Percentiles rank a stretch among this genome's conserved stretches.
phyloP scores from a whole-genome alignment of 2,888 invertebrate genomes.

The Chironomus riparius region DNA sequence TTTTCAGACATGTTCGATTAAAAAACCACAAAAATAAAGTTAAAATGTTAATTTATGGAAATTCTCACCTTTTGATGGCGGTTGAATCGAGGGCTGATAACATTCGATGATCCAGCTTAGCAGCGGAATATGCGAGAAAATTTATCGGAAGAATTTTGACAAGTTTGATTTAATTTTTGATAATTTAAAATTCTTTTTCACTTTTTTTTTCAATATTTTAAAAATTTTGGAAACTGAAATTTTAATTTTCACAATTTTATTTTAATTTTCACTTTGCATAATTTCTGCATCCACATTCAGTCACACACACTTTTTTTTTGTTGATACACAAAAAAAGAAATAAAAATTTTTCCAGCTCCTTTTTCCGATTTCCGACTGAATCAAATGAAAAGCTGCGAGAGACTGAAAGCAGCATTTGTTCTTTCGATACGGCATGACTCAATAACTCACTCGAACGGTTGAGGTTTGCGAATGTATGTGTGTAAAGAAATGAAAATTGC shows the following conservation, averaged over 20 bases:
- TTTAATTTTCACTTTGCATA: too few species aligned
- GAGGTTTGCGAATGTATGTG: not conserved
- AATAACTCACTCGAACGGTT: not conserved
- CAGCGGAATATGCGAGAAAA: conserved; percentile 14
- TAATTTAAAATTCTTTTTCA: not conserved
- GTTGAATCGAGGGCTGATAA: conserved; percentile 14
- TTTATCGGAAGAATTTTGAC: conserved; percentile 21
- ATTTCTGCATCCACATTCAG: not conserved
- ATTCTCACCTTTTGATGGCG: conserved; percentile 16
- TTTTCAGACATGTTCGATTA: too few species aligned
- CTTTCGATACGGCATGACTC: not conserved
- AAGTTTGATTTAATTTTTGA: not conserved
- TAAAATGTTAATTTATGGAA: not conserved
- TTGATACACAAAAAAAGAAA: not conserved
- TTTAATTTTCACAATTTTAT: not conserved
- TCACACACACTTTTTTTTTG: too few species aligned
- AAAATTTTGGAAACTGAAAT: not conserved
- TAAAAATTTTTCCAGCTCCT: not conserved
- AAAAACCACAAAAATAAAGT: not conserved
- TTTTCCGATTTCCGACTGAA: not conserved
- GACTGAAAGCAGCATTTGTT: conserved; percentile 2
- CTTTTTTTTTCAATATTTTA: not conserved
- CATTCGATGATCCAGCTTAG: conserved; percentile 19
- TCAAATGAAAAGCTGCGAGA: conserved; percentile 4
- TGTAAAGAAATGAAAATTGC: not conserved